Evolutionary conservation across 2,888 invertebrate genomes (phyloP).

Genomic region (Mesorhabditis belari): DNA sequence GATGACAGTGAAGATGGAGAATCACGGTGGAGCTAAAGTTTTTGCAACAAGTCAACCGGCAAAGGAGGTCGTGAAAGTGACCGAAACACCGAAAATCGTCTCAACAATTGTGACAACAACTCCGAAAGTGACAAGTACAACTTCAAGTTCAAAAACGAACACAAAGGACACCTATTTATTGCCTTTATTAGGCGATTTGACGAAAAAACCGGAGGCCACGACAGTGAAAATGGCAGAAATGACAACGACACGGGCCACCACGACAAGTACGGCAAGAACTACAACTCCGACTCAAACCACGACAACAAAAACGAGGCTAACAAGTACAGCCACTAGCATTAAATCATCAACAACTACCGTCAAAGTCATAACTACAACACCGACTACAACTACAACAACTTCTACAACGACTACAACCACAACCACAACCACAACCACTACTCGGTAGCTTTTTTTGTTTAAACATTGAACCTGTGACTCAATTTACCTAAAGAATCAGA

Average conservation of each 20-base stretch:
- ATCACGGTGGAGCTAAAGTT: not conserved
- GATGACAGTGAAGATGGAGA: conserved; percentile 6
- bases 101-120: not conserved
- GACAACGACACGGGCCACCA: not conserved
- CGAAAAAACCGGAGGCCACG: too few species aligned
- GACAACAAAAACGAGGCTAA: conserved; percentile 4
- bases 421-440: conserved; percentile 7
- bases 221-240: conserved; percentile 1
- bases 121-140: not conserved
- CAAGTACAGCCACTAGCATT: conserved; percentile 5
- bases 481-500: too few species aligned
- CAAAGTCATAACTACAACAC: conserved; percentile 5
- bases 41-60: not conserved
- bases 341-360: conserved; percentile 5
- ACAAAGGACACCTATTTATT: not conserved
- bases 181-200: too few species aligned
- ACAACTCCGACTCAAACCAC: conserved; percentile 7
- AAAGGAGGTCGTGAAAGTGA: not conserved
- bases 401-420: conserved; percentile 9
- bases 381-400: conserved; percentile 11
- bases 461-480: too few species aligned
- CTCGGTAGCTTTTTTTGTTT: too few species aligned
- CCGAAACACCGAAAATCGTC: not conserved
- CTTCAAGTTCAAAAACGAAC: conserved; percentile 20
- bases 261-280: not conserved